Evolutionary conservation across 2,113 vertebrate genomes (phyloP).

Genomic region (Psittacula cyanocephala): DNA sequence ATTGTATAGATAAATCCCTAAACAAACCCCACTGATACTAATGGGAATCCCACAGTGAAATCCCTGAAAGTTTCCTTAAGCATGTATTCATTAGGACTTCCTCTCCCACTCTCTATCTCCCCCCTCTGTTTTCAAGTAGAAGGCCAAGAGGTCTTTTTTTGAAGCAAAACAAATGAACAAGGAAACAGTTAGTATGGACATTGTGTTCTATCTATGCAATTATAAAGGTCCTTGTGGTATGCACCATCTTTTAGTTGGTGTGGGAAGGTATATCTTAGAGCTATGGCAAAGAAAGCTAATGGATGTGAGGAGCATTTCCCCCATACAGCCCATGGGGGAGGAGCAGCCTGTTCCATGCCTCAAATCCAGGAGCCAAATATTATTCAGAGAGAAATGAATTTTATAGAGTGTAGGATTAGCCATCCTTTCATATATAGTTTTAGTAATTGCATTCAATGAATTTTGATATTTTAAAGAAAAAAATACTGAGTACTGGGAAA

Average conservation of each 20-base stretch:
- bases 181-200: neutral
- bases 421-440: neutral
- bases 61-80: neutral
- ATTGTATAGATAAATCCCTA: neutral
- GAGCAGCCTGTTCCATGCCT: neutral
- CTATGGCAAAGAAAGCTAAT: neutral
- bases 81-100: neutral
- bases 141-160: neutral
- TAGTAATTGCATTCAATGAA: neutral
- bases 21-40: neutral
- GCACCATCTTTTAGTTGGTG: neutral
- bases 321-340: neutral
- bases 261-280: neutral
- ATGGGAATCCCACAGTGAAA: neutral
- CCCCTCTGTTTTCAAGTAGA: neutral
- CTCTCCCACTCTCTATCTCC: neutral
- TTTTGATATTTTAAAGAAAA: neutral
- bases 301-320: neutral
- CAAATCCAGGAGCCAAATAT: neutral
- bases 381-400: neutral
- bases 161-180: neutral
- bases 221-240: neutral
- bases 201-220: neutral
- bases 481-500: neutral
- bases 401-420: neutral